phyloP scores from a whole-genome alignment of 2,797 vertebrate species.

The Apodemus agrarius region DNA sequence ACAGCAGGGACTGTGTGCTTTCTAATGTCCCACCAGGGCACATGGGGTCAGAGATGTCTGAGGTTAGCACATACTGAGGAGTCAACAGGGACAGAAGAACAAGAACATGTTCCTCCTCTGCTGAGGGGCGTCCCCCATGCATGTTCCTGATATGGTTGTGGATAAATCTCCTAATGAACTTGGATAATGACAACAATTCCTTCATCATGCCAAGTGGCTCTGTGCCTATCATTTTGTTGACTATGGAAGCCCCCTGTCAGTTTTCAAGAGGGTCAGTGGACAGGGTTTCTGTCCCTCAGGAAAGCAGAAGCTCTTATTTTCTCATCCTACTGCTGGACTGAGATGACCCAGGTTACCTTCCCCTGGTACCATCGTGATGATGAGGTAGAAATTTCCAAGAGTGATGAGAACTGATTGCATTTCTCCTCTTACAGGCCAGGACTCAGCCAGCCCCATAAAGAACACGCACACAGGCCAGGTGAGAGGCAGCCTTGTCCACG shows the following conservation, averaged over 20 bases:
- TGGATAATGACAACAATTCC: not conserved
- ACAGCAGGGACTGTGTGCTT: not conserved
- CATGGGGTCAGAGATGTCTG: not conserved
- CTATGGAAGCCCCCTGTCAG: not conserved
- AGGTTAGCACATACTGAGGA: not conserved
- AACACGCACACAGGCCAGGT: not conserved
- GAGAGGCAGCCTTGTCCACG: not conserved
- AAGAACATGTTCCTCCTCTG: not conserved
- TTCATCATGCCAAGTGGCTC: not conserved
- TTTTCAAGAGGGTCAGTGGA: not conserved
- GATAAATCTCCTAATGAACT: not conserved
- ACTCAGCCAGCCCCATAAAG: slow-evolving; percentile 7
- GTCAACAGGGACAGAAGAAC: not conserved
- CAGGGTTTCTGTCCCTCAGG: not conserved
- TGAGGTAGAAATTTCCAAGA: not conserved
- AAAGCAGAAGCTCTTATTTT: too few species aligned
- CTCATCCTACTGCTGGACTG: not conserved
- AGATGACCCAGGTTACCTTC: not conserved
- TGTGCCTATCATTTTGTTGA: not conserved
- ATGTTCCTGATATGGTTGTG: not conserved
- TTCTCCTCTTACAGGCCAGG: not conserved
- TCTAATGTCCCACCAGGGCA: not conserved
- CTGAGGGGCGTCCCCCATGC: too few species aligned
- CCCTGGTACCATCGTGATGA: not conserved
- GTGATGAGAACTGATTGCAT: not conserved